Evolutionary conservation across 1,140 invertebrate species (phyloP).

Genomic region (Papilio aristodemus): DNA sequence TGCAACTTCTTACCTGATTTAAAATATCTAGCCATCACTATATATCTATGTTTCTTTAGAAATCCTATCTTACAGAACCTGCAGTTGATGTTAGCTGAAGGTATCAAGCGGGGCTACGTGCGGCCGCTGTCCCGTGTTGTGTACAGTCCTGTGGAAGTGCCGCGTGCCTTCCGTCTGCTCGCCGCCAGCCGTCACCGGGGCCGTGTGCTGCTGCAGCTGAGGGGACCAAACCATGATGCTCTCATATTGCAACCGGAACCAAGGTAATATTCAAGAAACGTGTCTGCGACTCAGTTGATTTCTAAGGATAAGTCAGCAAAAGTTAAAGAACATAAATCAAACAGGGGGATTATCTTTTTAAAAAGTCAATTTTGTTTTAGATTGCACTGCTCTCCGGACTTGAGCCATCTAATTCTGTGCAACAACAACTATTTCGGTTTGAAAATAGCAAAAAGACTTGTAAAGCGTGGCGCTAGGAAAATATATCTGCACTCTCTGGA

Average conservation of each 20-base stretch:
- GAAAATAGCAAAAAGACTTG: conserved; percentile 43
- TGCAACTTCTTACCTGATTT: too few relatives aligned
- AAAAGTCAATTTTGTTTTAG: conserved; percentile 38
- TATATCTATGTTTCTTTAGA: too few relatives aligned
- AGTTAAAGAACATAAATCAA: too few relatives aligned
- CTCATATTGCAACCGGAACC: conserved; percentile 24
- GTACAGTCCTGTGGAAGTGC: conserved; percentile 40
- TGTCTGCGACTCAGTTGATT: too few relatives aligned
- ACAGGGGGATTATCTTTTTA: too few relatives aligned
- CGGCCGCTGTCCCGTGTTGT: conserved; percentile 52
- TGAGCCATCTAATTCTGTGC: conserved; percentile 37
- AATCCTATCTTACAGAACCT: conserved; percentile 42
- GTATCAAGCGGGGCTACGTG: conserved; percentile 55
- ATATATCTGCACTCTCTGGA: conserved; percentile 35
- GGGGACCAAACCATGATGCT: conserved; percentile 2
- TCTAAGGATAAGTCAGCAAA: too few relatives aligned
- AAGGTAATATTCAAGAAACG: too few relatives aligned
- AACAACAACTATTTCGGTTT: conserved; percentile 40
- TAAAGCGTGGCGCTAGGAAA: conserved; percentile 44
- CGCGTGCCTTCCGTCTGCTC: conserved; percentile 47
- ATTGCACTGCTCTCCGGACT: conserved; percentile 35
- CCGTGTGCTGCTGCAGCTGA: conserved; percentile 44
- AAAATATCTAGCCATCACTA: too few relatives aligned
- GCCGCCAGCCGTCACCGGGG: conserved; percentile 48
- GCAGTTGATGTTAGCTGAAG: conserved; percentile 49